phyloP scores from a whole-genome alignment of 2,797 vertebrate species.

The Syngnathus rostellatus region DNA sequence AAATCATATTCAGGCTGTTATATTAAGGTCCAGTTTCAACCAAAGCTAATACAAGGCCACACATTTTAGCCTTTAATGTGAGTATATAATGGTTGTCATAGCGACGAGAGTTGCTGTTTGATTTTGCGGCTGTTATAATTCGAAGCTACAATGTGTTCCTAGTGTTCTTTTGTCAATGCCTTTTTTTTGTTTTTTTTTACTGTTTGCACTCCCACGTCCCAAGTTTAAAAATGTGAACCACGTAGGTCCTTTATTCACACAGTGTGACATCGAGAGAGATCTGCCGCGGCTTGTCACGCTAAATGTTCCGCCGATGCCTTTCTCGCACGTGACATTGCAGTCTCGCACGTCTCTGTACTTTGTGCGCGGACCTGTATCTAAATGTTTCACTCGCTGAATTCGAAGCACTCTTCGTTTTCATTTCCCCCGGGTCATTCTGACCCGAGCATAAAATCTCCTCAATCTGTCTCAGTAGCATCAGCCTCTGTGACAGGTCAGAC shows the following conservation, averaged over 20 bases:
- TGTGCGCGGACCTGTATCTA: slow-evolving; percentile 10
- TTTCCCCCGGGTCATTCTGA: slow-evolving; percentile 20
- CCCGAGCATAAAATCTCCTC: slow-evolving; percentile 28
- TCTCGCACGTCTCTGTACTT: slow-evolving; percentile 20
- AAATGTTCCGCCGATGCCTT: slow-evolving; percentile 30
- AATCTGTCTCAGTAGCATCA: slow-evolving; percentile 21
- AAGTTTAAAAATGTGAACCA: background rate
- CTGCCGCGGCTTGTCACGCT: slow-evolving; percentile 30
- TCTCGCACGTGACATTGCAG: slow-evolving; percentile 5
- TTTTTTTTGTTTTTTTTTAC: slow-evolving; percentile 24
- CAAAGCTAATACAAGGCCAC: background rate
- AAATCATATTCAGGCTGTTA: too few species aligned
- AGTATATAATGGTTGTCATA: background rate
- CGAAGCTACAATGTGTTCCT: background rate
- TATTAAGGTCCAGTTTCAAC: background rate
- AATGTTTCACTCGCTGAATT: slow-evolving; percentile 33
- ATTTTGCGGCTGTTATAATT: background rate
- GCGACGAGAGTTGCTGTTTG: background rate
- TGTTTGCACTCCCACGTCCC: slow-evolving; percentile 1
- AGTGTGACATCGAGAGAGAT: slow-evolving; percentile 22
- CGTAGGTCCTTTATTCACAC: slow-evolving; percentile 15
- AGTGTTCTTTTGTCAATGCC: slow-evolving; percentile 12
- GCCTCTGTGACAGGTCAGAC: background rate
- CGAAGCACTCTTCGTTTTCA: slow-evolving; percentile 24
- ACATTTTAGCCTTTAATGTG: too few species aligned